Evolutionary conservation across 2,888 invertebrate genomes (phyloP).

Genomic region (Pseudococcus viburni): DNA sequence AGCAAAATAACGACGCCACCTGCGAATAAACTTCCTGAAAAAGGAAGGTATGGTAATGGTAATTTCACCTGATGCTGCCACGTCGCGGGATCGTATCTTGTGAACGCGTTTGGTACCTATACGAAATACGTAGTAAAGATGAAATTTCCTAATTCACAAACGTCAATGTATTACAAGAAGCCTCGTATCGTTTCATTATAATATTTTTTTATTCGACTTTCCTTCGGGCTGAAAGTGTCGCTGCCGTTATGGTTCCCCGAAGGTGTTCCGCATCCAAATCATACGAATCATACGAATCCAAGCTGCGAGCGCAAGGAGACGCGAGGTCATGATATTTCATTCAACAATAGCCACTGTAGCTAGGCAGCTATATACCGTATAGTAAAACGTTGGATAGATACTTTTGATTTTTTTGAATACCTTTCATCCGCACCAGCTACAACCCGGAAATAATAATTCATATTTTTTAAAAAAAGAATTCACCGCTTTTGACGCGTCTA

Average conservation of each 20-base stretch:
- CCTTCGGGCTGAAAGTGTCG: background rate
- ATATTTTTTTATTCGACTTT: background rate
- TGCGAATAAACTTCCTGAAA: background rate
- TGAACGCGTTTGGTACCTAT: background rate
- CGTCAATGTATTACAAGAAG: background rate
- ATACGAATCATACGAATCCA: background rate
- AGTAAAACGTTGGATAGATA: too few species aligned
- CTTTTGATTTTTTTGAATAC: background rate
- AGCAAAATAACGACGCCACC: too few species aligned
- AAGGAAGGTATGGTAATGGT: background rate
- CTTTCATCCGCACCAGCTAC: background rate
- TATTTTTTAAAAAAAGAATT: conserved; percentile 55
- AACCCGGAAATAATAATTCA: conserved; percentile 64
- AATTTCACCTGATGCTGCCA: background rate
- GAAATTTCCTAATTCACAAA: background rate
- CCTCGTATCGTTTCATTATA: background rate
- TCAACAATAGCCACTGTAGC: background rate
- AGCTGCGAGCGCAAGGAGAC: background rate
- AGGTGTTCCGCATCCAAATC: too few species aligned
- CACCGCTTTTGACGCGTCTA: background rate
- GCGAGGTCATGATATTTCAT: background rate
- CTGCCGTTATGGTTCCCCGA: too few species aligned
- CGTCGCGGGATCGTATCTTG: background rate
- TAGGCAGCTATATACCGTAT: background rate
- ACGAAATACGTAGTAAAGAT: background rate